Percentiles rank a stretch among this genome's conserved stretches.
Conservation (phyloP, 2,113 vertebrate genomes). For the Melanerpes formicivorus region DNA sequence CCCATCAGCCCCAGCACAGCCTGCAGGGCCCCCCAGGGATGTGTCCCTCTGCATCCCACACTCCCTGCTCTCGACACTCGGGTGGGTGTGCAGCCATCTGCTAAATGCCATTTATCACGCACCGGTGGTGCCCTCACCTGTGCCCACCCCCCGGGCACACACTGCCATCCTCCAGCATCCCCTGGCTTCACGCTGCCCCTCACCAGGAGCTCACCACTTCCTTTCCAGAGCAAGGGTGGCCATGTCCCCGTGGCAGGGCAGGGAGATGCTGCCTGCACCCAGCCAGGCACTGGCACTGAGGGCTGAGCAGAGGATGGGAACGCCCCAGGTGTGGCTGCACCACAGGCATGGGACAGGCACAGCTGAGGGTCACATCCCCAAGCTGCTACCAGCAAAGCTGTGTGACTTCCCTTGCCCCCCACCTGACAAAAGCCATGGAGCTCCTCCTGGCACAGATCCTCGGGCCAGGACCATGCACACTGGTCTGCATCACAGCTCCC, state of each 20-base stretch:
- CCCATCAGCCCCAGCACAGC: rapidly evolving
- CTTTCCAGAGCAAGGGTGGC: not conserved
- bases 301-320: not conserved
- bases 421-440: not conserved
- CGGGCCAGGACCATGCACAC: not conserved
- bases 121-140: not conserved
- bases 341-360: rapidly evolving
- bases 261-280: not conserved
- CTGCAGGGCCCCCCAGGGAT: rapidly evolving
- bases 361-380: not conserved
- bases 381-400: not conserved
- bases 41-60: not conserved
- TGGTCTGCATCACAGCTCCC: not conserved
- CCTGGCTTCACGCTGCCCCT: rapidly evolving
- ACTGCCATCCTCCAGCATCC: rapidly evolving
- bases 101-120: constrained; percentile 1
- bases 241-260: rapidly evolving
- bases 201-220: rapidly evolving
- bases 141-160: not conserved
- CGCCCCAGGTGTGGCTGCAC: not conserved
- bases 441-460: not conserved
- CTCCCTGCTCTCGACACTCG: rapidly evolving
- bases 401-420: not conserved
- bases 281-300: too few species aligned
- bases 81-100: not conserved